Percentiles rank a stretch among this genome's conserved stretches.
Conservation (phyloP, 2,888 invertebrate species). For the Meiosimyza platycephala region DNA sequence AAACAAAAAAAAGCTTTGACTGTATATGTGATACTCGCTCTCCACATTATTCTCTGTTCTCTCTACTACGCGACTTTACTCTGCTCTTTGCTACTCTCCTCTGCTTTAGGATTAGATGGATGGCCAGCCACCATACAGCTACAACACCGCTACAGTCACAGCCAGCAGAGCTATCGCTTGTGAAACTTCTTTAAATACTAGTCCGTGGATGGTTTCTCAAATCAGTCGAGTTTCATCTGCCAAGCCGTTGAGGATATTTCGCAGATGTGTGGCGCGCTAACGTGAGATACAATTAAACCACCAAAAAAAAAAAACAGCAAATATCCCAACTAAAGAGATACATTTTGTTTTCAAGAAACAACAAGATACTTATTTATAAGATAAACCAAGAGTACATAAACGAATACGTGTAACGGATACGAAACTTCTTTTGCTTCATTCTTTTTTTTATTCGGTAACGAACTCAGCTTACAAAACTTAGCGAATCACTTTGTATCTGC, state of each 20-base stretch:
- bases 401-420: slow-evolving; percentile 52
- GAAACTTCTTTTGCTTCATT: slow-evolving; percentile 32
- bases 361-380: slow-evolving; percentile 29
- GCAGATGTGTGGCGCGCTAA: slow-evolving; percentile 8
- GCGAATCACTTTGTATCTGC: slow-evolving; percentile 60
- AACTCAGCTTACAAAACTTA: slow-evolving; percentile 43
- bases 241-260: slow-evolving; percentile 52
- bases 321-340: slow-evolving; percentile 20
- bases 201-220: slow-evolving; percentile 59
- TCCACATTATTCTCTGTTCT: background rate
- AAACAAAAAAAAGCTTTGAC: too few species aligned
- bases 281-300: slow-evolving; percentile 14
- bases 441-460: slow-evolving; percentile 26
- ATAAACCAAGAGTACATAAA: slow-evolving; percentile 35
- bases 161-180: background rate
- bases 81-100: slow-evolving; percentile 35
- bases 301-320: background rate
- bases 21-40: background rate
- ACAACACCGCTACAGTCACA: too few species aligned
- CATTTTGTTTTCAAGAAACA: slow-evolving; percentile 23
- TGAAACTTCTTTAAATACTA: slow-evolving; percentile 63
- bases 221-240: slow-evolving; percentile 62
- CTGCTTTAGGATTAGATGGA: slow-evolving; percentile 43
- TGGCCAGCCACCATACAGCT: background rate
- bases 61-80: slow-evolving; percentile 15